Percentiles rank a stretch among this genome's conserved stretches.
phyloP scores from a whole-genome alignment of 2,888 invertebrate species.

The Heliconius erato region DNA sequence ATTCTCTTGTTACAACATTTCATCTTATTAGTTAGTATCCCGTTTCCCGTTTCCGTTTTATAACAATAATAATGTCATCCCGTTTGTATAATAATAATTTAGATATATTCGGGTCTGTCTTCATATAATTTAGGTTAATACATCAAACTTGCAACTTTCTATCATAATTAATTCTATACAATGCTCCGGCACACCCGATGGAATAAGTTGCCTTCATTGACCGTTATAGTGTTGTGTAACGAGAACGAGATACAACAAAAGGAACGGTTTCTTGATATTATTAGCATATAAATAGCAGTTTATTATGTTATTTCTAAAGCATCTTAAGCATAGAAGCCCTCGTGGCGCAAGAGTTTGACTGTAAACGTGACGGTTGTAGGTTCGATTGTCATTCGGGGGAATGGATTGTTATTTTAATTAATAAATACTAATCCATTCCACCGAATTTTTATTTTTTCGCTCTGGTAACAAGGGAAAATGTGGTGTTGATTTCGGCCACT shows the following conservation, averaged over 20 bases:
- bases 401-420: too few species aligned
- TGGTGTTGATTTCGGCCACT: too few species aligned
- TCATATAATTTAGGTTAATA: conserved; percentile 46
- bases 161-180: conserved; percentile 53
- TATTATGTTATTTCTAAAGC: conserved; percentile 28
- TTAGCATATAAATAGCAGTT: conserved; percentile 32
- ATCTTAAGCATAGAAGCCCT: neutral
- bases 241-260: conserved; percentile 46
- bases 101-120: conserved; percentile 4
- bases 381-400: too few species aligned
- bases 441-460: too few species aligned
- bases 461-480: too few species aligned
- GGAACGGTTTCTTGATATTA: conserved; percentile 41
- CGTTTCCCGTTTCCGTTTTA: neutral
- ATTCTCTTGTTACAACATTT: neutral
- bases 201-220: conserved; percentile 51
- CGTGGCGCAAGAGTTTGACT: too few species aligned
- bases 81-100: conserved; percentile 5
- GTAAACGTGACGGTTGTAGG: too few species aligned
- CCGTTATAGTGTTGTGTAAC: conserved; percentile 54
- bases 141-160: conserved; percentile 51
- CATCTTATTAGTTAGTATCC: neutral
- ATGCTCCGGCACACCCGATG: conserved; percentile 46
- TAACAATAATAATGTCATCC: too few species aligned
- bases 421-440: too few species aligned